Conservation (phyloP, 2,888 invertebrate genomes). For the Protophormia terraenovae region DNA sequence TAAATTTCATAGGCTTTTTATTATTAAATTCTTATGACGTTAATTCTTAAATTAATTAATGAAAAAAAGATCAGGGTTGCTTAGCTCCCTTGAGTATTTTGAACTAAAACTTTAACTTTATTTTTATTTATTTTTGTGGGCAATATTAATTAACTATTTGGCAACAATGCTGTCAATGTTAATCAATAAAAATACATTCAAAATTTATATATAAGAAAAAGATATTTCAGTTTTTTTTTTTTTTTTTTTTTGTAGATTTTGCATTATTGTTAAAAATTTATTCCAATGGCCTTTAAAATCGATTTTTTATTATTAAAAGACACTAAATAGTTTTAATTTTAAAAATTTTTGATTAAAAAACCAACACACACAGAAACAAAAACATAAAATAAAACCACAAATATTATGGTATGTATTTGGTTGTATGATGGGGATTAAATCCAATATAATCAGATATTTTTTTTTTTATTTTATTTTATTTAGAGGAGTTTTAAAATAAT, state of each 20-base stretch:
- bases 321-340: slow-evolving; percentile 1
- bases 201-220: slow-evolving; percentile 6
- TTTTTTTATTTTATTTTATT: neutral
- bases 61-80: no score
- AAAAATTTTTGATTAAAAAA: neutral
- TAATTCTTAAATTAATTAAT: no score
- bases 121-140: neutral
- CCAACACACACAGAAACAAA: neutral
- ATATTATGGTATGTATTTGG: slow-evolving; percentile 7
- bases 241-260: neutral
- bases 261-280: slow-evolving; percentile 12
- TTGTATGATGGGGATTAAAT: slow-evolving; percentile 17
- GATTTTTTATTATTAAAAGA: neutral
- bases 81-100: no score
- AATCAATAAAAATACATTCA: neutral
- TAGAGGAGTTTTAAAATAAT: slow-evolving; percentile 3
- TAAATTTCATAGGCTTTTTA: no score
- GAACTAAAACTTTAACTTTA: no score
- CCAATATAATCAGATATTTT: slow-evolving; percentile 6
- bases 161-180: slow-evolving; percentile 35
- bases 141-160: neutral
- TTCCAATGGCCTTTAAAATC: slow-evolving; percentile 48
- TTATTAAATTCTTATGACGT: no score
- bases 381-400: neutral
- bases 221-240: neutral